These are phyloP conservation scores for Nestor notabilis DNA, from an alignment of 2,113 vertebrate species.

Conservation along the genomic window DNA sequence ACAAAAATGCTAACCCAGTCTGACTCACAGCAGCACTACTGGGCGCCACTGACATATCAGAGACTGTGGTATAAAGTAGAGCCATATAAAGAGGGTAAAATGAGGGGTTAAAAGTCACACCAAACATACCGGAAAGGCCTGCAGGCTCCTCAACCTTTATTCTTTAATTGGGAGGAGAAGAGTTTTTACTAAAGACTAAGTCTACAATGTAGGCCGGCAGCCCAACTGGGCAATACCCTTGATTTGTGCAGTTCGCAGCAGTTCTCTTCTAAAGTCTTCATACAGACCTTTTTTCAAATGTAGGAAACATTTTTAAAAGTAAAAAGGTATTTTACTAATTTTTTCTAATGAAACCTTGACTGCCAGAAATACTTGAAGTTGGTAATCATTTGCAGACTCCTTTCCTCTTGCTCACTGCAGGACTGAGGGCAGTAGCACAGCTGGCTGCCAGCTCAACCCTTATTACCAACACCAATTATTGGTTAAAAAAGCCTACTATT, in stretches of 20 bases:
- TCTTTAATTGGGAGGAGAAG: constrained; percentile 79
- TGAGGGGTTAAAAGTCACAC: constrained; percentile 73
- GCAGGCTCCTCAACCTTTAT: constrained; percentile 74
- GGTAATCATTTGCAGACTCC: constrained; percentile 63
- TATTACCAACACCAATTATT: constrained; percentile 76
- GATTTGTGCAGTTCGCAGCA: constrained; percentile 71
- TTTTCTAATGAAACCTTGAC: constrained; percentile 75
- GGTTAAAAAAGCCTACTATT: constrained; percentile 69
- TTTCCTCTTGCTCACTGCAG: constrained; percentile 60
- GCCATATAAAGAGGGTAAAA: constrained; percentile 65
- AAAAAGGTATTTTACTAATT: constrained; percentile 76
- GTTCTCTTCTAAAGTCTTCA: constrained; percentile 72
- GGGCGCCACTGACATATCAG: background rate
- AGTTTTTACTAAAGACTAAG: constrained; percentile 73
- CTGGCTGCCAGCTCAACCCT: constrained; percentile 66
- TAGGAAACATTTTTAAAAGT: constrained; percentile 71
- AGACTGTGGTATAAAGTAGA: constrained; percentile 51
- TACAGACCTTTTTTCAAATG: constrained; percentile 44
- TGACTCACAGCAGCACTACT: constrained; percentile 48
- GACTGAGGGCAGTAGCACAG: constrained; percentile 66
- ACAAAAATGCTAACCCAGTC: constrained; percentile 32
- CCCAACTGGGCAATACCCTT: constrained; percentile 78
- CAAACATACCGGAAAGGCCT: constrained; percentile 73
- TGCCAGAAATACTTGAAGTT: constrained; percentile 65
- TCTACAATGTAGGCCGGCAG: constrained; percentile 79